phyloP scores from a whole-genome alignment of 2,888 invertebrate species.

The Yponomeuta plumbellus region DNA sequence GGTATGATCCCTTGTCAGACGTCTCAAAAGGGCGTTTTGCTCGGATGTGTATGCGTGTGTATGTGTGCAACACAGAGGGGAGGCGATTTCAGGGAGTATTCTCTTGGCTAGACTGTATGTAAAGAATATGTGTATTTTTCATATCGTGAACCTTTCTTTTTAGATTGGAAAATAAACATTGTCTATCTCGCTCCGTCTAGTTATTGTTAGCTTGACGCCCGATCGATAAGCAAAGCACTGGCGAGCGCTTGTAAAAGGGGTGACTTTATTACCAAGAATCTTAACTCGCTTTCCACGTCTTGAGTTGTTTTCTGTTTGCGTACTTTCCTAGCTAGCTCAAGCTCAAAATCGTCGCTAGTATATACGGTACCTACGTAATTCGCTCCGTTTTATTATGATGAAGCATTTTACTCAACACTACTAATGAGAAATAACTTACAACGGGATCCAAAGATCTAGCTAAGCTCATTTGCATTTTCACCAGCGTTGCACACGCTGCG shows the following conservation, averaged over 20 bases:
- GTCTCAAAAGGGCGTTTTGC: constrained; percentile 64
- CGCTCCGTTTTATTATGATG: background rate
- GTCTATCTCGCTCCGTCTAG: background rate
- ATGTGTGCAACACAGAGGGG: constrained; percentile 49
- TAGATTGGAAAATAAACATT: background rate
- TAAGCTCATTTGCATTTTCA: constrained; percentile 8
- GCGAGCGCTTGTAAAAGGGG: background rate
- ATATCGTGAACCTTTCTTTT: constrained; percentile 3
- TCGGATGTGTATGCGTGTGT: constrained; percentile 51
- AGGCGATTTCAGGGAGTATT: constrained; percentile 40
- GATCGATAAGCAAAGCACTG: background rate
- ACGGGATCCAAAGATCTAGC: background rate
- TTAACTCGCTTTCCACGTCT: background rate
- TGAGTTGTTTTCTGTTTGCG: background rate
- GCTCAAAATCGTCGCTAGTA: background rate
- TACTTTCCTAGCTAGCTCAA: background rate
- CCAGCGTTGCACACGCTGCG: constrained; percentile 5
- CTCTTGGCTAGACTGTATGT: constrained; percentile 21
- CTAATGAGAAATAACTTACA: background rate
- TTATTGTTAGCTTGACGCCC: background rate
- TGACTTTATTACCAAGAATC: background rate
- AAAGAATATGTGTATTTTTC: constrained; percentile 1
- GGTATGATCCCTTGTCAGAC: constrained; percentile 32
- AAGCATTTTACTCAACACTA: background rate
- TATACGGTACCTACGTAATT: background rate